phyloP scores from a whole-genome alignment of 2,888 invertebrate species.

The Zonitis immaculata region DNA sequence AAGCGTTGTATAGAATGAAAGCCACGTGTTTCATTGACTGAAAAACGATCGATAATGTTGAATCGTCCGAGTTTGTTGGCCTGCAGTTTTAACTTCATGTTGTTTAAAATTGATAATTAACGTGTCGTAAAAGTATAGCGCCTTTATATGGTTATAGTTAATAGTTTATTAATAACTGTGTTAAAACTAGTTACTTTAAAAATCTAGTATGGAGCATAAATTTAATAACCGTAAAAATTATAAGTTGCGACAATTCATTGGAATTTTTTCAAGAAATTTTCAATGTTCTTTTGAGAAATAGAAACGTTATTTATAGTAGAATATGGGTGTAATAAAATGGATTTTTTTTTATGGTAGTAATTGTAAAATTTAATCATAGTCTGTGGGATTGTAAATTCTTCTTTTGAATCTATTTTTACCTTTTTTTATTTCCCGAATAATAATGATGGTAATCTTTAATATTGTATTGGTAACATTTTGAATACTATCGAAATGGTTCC shows the following conservation, averaged over 20 bases:
- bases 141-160: background rate
- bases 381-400: background rate
- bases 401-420: background rate
- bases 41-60: conserved; percentile 10
- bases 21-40: conserved; percentile 13
- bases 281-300: too few relatives aligned
- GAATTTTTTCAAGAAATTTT: too few relatives aligned
- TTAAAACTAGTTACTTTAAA: too few relatives aligned
- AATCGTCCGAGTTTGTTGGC: conserved; percentile 1
- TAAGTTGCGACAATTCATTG: too few relatives aligned
- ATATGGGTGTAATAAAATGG: too few relatives aligned
- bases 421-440: background rate
- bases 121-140: background rate
- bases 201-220: background rate
- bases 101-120: background rate
- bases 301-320: too few relatives aligned
- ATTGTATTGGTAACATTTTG: background rate
- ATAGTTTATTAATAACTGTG: background rate
- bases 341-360: background rate
- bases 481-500: background rate
- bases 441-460: background rate
- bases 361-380: background rate
- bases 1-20: conserved; percentile 7
- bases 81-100: background rate
- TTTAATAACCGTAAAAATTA: background rate